These are phyloP conservation scores for Lasioglossum zephyrum DNA, from an alignment of 2,888 invertebrate species.

Conservation along the genomic window DNA sequence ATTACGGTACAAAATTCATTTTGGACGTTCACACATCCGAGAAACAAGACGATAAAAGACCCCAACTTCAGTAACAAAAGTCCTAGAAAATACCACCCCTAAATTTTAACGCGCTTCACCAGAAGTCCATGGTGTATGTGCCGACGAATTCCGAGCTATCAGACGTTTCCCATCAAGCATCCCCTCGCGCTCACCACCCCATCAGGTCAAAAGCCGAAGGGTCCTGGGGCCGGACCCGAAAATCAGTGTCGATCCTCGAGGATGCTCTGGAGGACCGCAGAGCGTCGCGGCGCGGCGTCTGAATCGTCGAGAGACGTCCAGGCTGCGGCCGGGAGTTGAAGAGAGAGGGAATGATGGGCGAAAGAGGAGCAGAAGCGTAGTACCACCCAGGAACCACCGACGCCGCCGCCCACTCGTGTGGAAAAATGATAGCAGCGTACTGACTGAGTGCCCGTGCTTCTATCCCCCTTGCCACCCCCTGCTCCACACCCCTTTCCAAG, in stretches of 20 bases:
- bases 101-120: too few species aligned
- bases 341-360: constrained; percentile 22
- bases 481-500: constrained; percentile 48
- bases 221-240: background rate
- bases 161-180: background rate
- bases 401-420: constrained; percentile 85
- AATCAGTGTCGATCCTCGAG: background rate
- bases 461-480: constrained; percentile 63
- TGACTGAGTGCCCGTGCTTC: constrained; percentile 79
- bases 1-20: background rate
- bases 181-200: background rate
- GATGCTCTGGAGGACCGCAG: background rate
- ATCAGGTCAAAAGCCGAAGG: background rate
- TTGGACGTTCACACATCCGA: too few species aligned
- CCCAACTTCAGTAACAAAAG: too few species aligned
- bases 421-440: constrained; percentile 86
- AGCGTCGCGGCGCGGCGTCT: constrained; percentile 34
- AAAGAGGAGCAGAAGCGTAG: constrained; percentile 57
- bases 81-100: too few species aligned
- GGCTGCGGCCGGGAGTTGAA: constrained; percentile 9
- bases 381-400: constrained; percentile 70
- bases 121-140: too few species aligned
- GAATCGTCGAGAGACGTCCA: constrained; percentile 25
- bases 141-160: background rate
- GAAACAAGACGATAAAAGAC: too few species aligned